Evolutionary conservation across 92 coral and sea anemone species (phyloP), one percentile per base, ranked within the genome.

Genomic region (Porites evermanni): DNA sequence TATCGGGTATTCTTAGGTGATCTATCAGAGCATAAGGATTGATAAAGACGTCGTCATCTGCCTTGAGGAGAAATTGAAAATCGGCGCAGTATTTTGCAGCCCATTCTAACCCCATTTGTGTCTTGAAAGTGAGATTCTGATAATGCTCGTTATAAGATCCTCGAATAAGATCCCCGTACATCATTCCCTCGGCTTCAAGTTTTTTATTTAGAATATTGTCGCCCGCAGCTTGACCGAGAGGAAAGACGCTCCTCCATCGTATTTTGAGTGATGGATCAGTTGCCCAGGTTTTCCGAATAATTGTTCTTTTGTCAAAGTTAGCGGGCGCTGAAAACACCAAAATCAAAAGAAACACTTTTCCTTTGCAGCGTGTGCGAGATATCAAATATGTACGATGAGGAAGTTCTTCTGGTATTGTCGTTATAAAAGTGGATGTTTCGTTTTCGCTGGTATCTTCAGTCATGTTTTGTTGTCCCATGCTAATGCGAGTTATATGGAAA

Each of bases 81-180:
- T 70, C 47, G 47, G 47, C 61, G 72, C 94, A 88, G 69, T 84
- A 76, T 53, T 82, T 88, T 38, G 78, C 53, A 8, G 92, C 92
- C 94, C 94, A 91, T 77, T 91, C 94, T 50, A 92, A 85, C 2
- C 90, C 94, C 94, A 92, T 92, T 16, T 91, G 92, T 10, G 81
- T 86, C 52, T 91, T 91, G 8, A 74, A 81, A 12, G 85, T 87
- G 85, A 80, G 86, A 64, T 85, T 91, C 69, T 72, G 63, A 70
- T 88, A 91, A 18, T 82, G 67, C 12, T 91, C 94, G 12, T 85
- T 17, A 74, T 88, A 84, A 51, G 53, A 77, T 8, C 80, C 86
- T 21, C 68, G 56, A 1, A 91, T 70, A 2, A 91, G 75, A 38
- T 91, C 94, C 18, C 91, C 90, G 73, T 88, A 84, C 1, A 88